Base-by-base conservation (phyloP, 2,888 invertebrate genomes). In the Coremacera marginata region DNA sequence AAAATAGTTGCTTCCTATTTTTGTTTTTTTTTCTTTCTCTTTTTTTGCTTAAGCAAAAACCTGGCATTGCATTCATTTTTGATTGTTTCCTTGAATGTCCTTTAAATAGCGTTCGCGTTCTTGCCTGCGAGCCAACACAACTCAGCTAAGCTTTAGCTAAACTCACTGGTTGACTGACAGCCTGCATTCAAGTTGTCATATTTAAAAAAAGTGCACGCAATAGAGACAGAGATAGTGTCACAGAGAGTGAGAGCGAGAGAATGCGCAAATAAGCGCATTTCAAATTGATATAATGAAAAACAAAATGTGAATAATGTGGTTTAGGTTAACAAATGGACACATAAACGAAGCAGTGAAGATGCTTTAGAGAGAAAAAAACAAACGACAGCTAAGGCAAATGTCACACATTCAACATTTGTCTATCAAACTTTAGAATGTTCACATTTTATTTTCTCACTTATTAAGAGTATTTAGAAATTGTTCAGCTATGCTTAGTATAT, bases 271-370 rank as follows among this genome's bases (percentile, higher is more conserved):
- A 31, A 31, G 31, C 70, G 5, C 60, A 27, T 51, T 70, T 70
- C 31, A 31, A 31, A 31, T 31, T 31, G 31, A 31, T 31, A 34
- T 34, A 51, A 72, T 62, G 37, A 72, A 62, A 62, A 62, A 49
- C 49, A 60, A 49, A 72, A 62, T 62, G 62, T 27, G 49, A 72
- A 72, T 60, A 72, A 62, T 62, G 72, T 60, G 49, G 25, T 60
- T 44, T 11, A 44, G 44, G 1, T 44, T 44, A 60, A 72, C 25
- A 62, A 62, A 57, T 60, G 60, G 57, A 60, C 57, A 37, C 57
- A 44, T 1, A n/a, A 60, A 71, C n/a, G 31, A 25, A 60, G 52
- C 22, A 49, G 19, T 14, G 16, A 9, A 44, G 49, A 51, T 19
- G 70, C n/a, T 1, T 51, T 9, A 70, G 27, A 49, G 9, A 44